Evolutionary conservation across 2,797 vertebrate genomes (phyloP).

Genomic region (Gobio occitaniae): DNA sequence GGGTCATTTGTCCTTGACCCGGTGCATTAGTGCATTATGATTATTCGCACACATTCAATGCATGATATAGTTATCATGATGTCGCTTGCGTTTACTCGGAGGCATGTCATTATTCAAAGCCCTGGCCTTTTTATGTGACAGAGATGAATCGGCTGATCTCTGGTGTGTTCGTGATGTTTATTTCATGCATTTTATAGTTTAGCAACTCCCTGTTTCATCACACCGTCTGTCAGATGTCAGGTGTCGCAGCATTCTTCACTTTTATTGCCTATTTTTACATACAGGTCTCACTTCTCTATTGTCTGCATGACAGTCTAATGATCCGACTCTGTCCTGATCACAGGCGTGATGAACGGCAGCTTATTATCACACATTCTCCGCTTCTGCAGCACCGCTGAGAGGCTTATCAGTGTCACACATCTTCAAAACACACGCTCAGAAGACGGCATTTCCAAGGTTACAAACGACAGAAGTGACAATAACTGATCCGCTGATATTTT

Average conservation of each 20-base stretch:
- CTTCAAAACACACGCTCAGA: slow-evolving; percentile 29
- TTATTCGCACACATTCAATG: slow-evolving; percentile 5
- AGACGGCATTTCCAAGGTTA: slow-evolving; percentile 26
- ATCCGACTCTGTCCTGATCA: slow-evolving; percentile 15
- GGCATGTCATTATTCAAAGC: slow-evolving; percentile 4
- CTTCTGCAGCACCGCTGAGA: slow-evolving; percentile 1
- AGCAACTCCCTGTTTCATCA: not conserved
- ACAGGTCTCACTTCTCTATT: slow-evolving; percentile 12
- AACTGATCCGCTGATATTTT: slow-evolving; percentile 22
- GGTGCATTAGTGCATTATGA: not conserved
- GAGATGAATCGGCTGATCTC: not conserved
- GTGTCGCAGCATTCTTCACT: slow-evolving; percentile 11
- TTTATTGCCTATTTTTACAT: slow-evolving; percentile 19
- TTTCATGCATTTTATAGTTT: not conserved
- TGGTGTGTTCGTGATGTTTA: not conserved
- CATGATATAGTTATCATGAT: not conserved
- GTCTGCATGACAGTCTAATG: not conserved
- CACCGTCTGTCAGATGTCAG: slow-evolving; percentile 10
- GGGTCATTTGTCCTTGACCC: slow-evolving; percentile 53
- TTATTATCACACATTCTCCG: slow-evolving; percentile 1
- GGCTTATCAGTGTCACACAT: not conserved
- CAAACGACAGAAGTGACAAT: slow-evolving; percentile 18
- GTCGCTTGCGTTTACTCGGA: slow-evolving; percentile 14
- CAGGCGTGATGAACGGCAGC: slow-evolving; percentile 8
- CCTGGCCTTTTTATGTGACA: not conserved